These are phyloP conservation scores for Eufriesea mexicana DNA, from an alignment of 1,140 invertebrate species.

Conservation along the genomic window DNA sequence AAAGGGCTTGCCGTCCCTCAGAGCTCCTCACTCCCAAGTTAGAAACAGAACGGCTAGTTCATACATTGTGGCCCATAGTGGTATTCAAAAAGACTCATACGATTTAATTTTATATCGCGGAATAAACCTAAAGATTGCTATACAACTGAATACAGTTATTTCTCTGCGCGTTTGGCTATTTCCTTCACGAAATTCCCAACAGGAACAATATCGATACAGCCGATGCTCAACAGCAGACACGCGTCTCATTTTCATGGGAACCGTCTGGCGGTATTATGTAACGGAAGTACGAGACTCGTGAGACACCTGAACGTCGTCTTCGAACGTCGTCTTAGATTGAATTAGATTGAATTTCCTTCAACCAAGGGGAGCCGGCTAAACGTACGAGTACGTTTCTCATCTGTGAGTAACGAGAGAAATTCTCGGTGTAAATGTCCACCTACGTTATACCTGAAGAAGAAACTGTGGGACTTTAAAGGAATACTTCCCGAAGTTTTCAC, in stretches of 20 bases:
- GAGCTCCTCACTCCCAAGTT: too few relatives aligned
- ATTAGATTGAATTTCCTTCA: not conserved
- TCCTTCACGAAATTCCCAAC: too few relatives aligned
- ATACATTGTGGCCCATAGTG: too few relatives aligned
- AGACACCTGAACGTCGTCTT: not conserved
- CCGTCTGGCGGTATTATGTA: not conserved
- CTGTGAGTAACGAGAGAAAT: not conserved
- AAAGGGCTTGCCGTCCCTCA: too few relatives aligned
- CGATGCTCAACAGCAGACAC: not conserved
- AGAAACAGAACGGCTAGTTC: too few relatives aligned
- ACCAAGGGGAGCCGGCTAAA: not conserved
- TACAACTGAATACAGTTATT: too few relatives aligned
- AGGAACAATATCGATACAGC: too few relatives aligned
- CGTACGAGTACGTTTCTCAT: not conserved
- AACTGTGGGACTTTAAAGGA: not conserved
- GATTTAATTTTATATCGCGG: too few relatives aligned
- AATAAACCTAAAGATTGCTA: too few relatives aligned
- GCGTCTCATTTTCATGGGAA: not conserved
- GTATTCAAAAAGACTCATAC: too few relatives aligned
- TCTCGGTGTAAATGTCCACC: not conserved
- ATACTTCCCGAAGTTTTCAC: too few relatives aligned
- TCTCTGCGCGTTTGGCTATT: too few relatives aligned
- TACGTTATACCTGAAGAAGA: not conserved
- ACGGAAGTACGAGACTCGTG: not conserved
- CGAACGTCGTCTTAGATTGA: not conserved